Evolutionary conservation across 2,113 vertebrate genomes (phyloP).

Genomic region (Poeciliopsis turrubarensis): DNA sequence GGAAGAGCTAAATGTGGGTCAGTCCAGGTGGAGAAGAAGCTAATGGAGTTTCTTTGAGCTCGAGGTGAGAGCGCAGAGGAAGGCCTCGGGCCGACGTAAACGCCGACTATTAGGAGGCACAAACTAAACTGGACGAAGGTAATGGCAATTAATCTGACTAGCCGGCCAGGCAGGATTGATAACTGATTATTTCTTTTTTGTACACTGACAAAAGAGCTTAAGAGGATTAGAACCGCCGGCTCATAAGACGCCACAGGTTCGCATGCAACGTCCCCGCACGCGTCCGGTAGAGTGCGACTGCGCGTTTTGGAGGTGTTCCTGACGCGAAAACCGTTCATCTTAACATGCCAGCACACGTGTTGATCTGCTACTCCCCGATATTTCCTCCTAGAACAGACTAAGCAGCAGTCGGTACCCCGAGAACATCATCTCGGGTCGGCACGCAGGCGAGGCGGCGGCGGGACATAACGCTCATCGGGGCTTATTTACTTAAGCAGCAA

Average conservation of each 20-base stretch:
- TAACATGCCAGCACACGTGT: constrained; percentile 21
- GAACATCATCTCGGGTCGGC: constrained; percentile 28
- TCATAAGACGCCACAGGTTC: constrained; percentile 56
- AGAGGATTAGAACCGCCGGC: constrained; percentile 66
- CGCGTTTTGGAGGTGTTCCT: constrained; percentile 23
- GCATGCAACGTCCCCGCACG: constrained; percentile 17
- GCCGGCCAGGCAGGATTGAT: constrained; percentile 65
- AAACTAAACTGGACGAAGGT: constrained; percentile 38
- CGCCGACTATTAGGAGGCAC: constrained; percentile 27
- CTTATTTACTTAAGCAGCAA: constrained; percentile 59
- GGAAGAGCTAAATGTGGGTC: neutral
- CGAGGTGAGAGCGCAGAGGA: constrained; percentile 12
- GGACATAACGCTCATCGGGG: constrained; percentile 48
- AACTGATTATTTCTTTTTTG: constrained; percentile 38
- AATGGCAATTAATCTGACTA: constrained; percentile 48
- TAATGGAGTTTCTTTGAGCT: neutral
- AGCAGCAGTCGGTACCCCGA: constrained; percentile 11
- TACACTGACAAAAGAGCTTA: constrained; percentile 61
- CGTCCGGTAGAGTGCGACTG: constrained; percentile 31
- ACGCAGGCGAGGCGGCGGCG: constrained; percentile 24
- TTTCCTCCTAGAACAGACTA: constrained; percentile 63
- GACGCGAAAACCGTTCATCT: constrained; percentile 49
- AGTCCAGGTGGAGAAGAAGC: neutral
- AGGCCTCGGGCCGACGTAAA: constrained; percentile 21
- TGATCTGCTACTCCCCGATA: constrained; percentile 50